These are phyloP conservation scores for Menura novaehollandiae DNA, from an alignment of 2,113 vertebrate genomes.

Conservation along the genomic window DNA sequence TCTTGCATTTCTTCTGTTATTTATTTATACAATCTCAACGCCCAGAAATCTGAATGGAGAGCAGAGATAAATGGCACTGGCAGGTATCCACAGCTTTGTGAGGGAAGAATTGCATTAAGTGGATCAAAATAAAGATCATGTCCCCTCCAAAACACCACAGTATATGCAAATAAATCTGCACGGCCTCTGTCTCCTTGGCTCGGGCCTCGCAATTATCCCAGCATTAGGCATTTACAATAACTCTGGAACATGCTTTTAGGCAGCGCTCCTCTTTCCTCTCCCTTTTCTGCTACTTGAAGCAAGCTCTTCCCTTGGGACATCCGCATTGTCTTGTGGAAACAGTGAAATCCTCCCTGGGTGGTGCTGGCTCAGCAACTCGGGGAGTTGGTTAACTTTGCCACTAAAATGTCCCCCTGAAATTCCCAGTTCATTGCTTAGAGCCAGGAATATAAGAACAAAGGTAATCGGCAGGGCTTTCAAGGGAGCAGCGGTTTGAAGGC, in stretches of 20 bases:
- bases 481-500: not conserved
- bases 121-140: conserved; percentile 13
- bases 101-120: not conserved
- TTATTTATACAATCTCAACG: not conserved
- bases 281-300: conserved; percentile 12
- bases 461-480: conserved; percentile 18
- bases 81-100: conserved; percentile 26
- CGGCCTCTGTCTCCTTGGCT: not conserved
- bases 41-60: not conserved
- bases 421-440: not conserved
- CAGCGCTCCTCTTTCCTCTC: not conserved
- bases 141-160: not conserved
- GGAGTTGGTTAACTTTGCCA: not conserved
- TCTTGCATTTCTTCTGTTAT: not conserved
- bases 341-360: conserved; percentile 28
- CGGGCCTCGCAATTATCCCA: not conserved
- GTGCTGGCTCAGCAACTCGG: not conserved
- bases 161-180: conserved; percentile 22
- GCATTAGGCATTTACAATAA: conserved; percentile 7
- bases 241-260: not conserved
- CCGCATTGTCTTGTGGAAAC: not conserved
- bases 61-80: conserved; percentile 9
- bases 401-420: not conserved
- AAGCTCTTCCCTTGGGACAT: conserved; percentile 8
- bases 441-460: conserved; percentile 39